Percentiles rank a stretch among this genome's conserved stretches.
These are phyloP conservation scores for Prenolepis imparis DNA, from an alignment of 2,888 invertebrate genomes.

Conservation along the genomic window DNA sequence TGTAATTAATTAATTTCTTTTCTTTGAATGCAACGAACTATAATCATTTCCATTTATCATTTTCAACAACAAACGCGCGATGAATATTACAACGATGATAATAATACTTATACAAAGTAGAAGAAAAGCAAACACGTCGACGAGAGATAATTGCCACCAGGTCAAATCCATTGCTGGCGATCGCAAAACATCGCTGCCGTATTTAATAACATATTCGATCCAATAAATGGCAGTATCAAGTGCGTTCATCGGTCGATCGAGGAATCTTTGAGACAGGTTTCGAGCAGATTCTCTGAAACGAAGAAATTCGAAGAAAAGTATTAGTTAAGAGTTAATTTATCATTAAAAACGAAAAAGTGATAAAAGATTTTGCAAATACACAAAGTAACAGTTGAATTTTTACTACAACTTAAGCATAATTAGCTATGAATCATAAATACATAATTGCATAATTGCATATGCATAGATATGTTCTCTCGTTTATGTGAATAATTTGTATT, in stretches of 20 bases:
- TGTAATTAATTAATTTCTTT: slow-evolving; percentile 41
- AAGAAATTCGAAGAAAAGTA: not conserved
- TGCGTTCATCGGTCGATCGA: slow-evolving; percentile 79
- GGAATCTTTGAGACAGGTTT: slow-evolving; percentile 75
- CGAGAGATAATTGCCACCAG: slow-evolving; percentile 81
- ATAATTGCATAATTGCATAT: not conserved
- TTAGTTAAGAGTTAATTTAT: not conserved
- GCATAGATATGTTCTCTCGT: not conserved
- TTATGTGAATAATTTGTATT: not conserved
- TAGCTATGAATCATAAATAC: not conserved
- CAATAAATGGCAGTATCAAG: slow-evolving; percentile 80
- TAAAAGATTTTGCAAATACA: not conserved
- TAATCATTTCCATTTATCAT: not conserved
- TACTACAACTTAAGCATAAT: not conserved
- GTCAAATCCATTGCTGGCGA: slow-evolving; percentile 78
- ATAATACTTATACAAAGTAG: not conserved
- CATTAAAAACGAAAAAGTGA: not conserved
- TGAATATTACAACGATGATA: not conserved
- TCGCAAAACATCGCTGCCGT: slow-evolving; percentile 77
- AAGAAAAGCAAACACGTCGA: slow-evolving; percentile 76
- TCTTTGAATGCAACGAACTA: slow-evolving; percentile 48
- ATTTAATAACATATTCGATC: slow-evolving; percentile 79
- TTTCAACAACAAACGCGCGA: slow-evolving; percentile 43
- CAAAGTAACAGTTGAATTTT: not conserved
- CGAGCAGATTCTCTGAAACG: slow-evolving; percentile 64